A percentile compares a stretch with the other conserved stretches of the same genome.
Evolutionary conservation across 2,888 invertebrate species (phyloP).

Genomic region (Oegoconia quadripuncta): DNA sequence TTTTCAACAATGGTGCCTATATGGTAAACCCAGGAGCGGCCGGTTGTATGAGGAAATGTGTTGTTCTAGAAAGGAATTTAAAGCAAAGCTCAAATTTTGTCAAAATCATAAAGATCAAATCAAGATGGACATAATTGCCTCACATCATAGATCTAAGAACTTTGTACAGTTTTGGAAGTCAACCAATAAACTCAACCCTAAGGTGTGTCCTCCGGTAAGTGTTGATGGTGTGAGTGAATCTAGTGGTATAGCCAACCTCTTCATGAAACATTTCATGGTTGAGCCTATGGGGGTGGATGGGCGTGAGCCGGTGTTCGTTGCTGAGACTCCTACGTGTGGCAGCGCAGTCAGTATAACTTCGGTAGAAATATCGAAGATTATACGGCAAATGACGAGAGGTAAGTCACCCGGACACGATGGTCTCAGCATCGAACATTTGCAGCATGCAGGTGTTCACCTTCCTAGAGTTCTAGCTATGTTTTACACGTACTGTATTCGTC

Average conservation of each 20-base stretch:
- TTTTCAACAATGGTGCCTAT: not conserved
- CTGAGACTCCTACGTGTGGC: not conserved
- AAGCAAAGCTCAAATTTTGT: constrained; percentile 17
- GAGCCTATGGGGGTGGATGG: not conserved
- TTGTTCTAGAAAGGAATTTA: constrained; percentile 10
- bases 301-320: not conserved
- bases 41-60: constrained; percentile 5
- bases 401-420: constrained; percentile 16
- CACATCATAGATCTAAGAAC: constrained; percentile 5
- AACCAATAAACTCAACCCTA: constrained; percentile 14
- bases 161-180: constrained; percentile 19
- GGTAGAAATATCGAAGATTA: not conserved
- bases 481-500: constrained; percentile 11
- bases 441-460: constrained; percentile 8
- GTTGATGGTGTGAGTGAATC: not conserved
- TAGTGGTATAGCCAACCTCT: not conserved
- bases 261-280: not conserved
- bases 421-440: constrained; percentile 17
- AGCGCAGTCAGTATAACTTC: not conserved
- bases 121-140: constrained; percentile 18
- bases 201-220: constrained; percentile 8
- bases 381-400: not conserved
- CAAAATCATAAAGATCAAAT: constrained; percentile 17
- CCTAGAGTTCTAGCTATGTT: constrained; percentile 11
- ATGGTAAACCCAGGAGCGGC: constrained; percentile 3